Conservation (phyloP, 23 tunicate species). For the Botrylloides violaceus region DNA sequence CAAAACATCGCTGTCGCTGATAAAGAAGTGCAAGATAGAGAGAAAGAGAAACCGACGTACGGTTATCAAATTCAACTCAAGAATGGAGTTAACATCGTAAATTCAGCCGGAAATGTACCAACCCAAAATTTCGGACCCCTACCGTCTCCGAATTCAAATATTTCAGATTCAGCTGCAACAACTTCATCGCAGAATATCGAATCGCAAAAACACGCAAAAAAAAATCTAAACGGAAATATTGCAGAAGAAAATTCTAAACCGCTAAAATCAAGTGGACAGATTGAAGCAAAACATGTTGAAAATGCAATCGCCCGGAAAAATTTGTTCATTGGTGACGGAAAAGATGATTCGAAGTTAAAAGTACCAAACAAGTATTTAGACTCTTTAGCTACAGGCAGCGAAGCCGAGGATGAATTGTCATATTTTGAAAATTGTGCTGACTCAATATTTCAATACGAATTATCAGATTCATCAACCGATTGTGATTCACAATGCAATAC, state of each 20-base stretch:
- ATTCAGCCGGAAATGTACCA: background rate
- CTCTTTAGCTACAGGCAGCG: background rate
- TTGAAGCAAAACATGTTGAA: no score
- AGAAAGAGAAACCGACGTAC: background rate
- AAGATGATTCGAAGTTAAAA: background rate
- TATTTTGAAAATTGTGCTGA: background rate
- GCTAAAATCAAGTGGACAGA: background rate
- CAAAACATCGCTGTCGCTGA: background rate
- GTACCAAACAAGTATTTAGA: background rate
- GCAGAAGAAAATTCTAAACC: background rate
- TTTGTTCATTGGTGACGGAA: background rate
- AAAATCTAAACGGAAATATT: background rate
- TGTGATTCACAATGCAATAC: background rate
- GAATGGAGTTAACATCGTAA: background rate
- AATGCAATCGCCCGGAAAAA: background rate
- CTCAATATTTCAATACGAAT: background rate
- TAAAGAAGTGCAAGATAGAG: background rate
- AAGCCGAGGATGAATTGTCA: background rate
- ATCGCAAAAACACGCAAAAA: background rate
- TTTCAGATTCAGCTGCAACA: background rate
- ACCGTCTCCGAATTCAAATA: background rate
- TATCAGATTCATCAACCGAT: background rate
- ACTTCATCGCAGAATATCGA: background rate
- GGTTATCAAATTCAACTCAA: background rate
- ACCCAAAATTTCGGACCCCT: background rate